These are phyloP conservation scores for Tipula helvola DNA, from an alignment of 2,888 invertebrate genomes.

Conservation along the genomic window DNA sequence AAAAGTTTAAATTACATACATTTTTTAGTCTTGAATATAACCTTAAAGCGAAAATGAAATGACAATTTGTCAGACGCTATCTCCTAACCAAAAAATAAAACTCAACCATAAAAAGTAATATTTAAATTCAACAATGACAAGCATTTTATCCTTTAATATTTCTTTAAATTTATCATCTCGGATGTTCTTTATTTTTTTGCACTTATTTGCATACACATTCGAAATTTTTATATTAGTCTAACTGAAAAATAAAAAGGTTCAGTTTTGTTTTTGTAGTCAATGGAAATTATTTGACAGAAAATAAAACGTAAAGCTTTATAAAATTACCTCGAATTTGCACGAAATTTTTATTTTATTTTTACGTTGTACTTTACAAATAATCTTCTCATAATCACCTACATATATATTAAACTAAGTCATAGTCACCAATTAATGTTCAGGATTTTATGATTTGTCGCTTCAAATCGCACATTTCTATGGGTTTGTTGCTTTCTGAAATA, in stretches of 20 bases:
- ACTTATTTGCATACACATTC: neutral
- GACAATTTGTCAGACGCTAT: neutral
- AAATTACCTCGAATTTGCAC: neutral
- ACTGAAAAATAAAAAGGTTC: neutral
- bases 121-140: neutral
- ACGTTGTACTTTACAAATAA: no score
- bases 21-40: neutral
- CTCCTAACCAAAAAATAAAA: neutral
- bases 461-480: no score
- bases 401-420: no score
- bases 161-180: neutral
- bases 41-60: neutral
- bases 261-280: neutral
- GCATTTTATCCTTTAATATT: neutral
- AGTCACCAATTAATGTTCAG: no score
- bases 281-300: no score
- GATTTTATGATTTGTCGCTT: no score
- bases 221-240: neutral
- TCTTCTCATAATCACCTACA: no score
- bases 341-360: no score
- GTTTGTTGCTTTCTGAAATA: no score
- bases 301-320: no score
- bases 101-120: neutral
- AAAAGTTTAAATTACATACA: neutral
- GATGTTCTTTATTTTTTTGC: neutral